These are phyloP conservation scores for Agonum fuliginosum DNA, from an alignment of 2,888 invertebrate species.

Conservation along the genomic window DNA sequence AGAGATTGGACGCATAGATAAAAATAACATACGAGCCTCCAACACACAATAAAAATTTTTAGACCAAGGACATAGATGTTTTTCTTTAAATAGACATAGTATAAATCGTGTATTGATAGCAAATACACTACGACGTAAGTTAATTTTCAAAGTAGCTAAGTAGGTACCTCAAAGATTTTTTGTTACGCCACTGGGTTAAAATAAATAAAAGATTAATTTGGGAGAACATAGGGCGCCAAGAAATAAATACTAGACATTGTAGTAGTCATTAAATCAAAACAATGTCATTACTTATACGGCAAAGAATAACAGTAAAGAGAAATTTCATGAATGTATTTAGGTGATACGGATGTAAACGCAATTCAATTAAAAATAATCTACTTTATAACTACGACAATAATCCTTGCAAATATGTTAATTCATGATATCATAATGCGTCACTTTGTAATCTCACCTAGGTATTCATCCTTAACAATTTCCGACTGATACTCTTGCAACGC, in stretches of 20 bases:
- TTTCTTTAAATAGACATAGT: not conserved
- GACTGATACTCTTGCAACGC: slow-evolving; percentile 86
- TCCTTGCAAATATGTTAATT: slow-evolving; percentile 31
- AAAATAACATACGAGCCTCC: not conserved
- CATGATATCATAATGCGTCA: slow-evolving; percentile 25
- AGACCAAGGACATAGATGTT: not conserved
- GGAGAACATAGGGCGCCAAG: slow-evolving; percentile 8
- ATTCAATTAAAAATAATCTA: not conserved
- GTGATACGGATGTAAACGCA: not conserved
- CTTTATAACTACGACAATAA: not conserved
- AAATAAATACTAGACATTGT: slow-evolving; percentile 5
- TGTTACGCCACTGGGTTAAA: slow-evolving; percentile 17
- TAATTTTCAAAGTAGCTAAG: too few species aligned
- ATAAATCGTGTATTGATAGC: not conserved
- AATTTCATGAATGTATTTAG: not conserved
- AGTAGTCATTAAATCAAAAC: slow-evolving; percentile 1
- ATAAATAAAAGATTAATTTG: slow-evolving; percentile 10
- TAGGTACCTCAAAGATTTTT: not conserved
- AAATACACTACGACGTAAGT: too few species aligned
- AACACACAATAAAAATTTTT: not conserved
- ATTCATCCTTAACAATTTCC: slow-evolving; percentile 83
- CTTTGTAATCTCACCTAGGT: slow-evolving; percentile 65
- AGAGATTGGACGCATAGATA: not conserved
- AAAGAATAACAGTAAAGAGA: not conserved
- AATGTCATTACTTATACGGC: not conserved